Evolutionary conservation across 2,797 vertebrate genomes (phyloP), one percentile per base, ranked within the genome.

Genomic region (Danio tinwini): DNA sequence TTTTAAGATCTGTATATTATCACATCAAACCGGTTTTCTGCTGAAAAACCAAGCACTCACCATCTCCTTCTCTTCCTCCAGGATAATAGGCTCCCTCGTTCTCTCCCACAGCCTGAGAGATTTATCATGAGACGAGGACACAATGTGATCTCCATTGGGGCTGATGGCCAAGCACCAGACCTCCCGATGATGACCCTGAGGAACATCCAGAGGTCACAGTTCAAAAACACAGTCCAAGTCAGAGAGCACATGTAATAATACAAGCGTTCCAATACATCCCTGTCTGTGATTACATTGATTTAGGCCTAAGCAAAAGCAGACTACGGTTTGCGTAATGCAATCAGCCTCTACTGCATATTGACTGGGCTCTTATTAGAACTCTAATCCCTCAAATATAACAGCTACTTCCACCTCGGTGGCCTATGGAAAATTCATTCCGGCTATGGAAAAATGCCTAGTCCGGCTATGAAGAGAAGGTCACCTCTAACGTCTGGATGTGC

Each of bases 91-190:
- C 82, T 99, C 98, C 75, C 95, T 94, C 0, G 96, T 99, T 84
- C 97, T 94, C 86, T 98, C 97, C 98, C 98, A 99, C 42, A 99
- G 95, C 4, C 98, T 95, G 83, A 99, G 89, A 0, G 97, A 98
- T 83, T 98, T 98, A 90, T 99, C 98, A 59, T 99, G 98, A 53
- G 97, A 98, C 0, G 96, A 92, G 0, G 98, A 98, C 68, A 96
- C 96, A 0, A 99, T 39, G 0, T 98, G 95, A 90, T 99, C 96
- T 1, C 98, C 98, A 5, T 39, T 98, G n/a, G 97, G 96, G 87
- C 98, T 99, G 84, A 99, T 85, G 1, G 95, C 91, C 88, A 99
- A 86, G 78, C 96, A 96, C 98, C 98, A 99, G 2, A 99, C 93
- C 87, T 98, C 96, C 49, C 95, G 93, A 82, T 98, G 97, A 85